A percentile compares a stretch with the other conserved stretches of the same genome.
Conservation (phyloP, 2,113 vertebrate species). For the Gopherus evgoodei region DNA sequence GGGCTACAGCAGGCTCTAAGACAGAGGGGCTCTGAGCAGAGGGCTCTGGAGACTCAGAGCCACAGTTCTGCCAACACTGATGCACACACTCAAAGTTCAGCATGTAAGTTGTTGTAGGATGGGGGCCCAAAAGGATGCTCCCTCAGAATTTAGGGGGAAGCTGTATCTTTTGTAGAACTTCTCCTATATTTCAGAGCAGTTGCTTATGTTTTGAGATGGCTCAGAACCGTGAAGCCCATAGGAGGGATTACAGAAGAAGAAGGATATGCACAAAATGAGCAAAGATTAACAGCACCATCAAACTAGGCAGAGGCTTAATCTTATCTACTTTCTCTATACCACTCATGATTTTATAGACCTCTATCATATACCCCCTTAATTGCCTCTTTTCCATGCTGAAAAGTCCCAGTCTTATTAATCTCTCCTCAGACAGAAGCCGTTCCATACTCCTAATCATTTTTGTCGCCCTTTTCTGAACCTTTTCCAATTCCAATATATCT, state of each 20-base stretch:
- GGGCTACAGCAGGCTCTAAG: not conserved
- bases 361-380: too few species aligned
- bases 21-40: not conserved
- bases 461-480: too few species aligned
- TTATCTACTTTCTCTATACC: too few species aligned
- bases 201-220: constrained; percentile 4
- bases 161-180: not conserved
- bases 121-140: not conserved
- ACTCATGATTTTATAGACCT: too few species aligned
- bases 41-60: not conserved
- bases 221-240: not conserved
- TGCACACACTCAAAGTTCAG: not conserved
- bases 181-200: not conserved
- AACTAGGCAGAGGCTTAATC: not conserved
- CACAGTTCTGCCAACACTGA: not conserved
- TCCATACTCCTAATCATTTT: too few species aligned
- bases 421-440: too few species aligned
- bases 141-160: not conserved
- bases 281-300: not conserved
- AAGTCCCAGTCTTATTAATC: too few species aligned
- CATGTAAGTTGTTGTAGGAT: not conserved
- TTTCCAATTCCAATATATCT: too few species aligned
- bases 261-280: not conserved
- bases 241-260: not conserved
- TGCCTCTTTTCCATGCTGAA: too few species aligned